phyloP scores from a whole-genome alignment of 2,113 vertebrate genomes.

The Semnornis frantzii region DNA sequence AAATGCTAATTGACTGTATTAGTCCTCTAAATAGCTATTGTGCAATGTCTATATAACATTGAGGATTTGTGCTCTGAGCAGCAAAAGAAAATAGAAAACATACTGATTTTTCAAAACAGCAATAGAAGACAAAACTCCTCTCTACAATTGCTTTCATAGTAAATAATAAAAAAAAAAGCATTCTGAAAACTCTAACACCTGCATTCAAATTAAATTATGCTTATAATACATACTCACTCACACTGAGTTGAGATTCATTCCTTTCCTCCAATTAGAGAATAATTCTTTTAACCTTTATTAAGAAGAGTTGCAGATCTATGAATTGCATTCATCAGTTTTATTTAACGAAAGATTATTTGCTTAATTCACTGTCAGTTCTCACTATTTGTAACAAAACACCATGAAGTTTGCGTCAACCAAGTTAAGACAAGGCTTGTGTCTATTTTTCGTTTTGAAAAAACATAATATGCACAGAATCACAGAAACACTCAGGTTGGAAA shows the following conservation, averaged over 20 bases:
- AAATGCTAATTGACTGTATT: not conserved
- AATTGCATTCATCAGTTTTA: not conserved
- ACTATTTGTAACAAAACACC: not conserved
- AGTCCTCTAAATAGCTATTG: not conserved
- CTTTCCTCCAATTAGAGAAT: not conserved
- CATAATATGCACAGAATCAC: not conserved
- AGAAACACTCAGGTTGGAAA: too few species aligned
- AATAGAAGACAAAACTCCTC: not conserved
- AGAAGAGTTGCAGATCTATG: not conserved
- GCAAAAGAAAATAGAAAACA: not conserved
- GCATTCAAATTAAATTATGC: not conserved
- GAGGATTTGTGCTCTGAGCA: not conserved
- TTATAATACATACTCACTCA: not conserved
- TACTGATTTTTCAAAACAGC: not conserved
- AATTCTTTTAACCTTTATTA: not conserved
- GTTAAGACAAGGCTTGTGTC: not conserved
- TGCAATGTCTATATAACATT: not conserved
- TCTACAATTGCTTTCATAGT: not conserved
- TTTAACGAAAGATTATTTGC: not conserved
- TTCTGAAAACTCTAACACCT: not conserved
- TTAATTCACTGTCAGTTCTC: not conserved
- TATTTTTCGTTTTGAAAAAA: not conserved
- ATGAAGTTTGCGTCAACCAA: not conserved
- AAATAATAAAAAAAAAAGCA: not conserved
- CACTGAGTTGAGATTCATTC: not conserved